Conservation (phyloP, 2,888 invertebrate species). For the Malachius bipustulatus region DNA sequence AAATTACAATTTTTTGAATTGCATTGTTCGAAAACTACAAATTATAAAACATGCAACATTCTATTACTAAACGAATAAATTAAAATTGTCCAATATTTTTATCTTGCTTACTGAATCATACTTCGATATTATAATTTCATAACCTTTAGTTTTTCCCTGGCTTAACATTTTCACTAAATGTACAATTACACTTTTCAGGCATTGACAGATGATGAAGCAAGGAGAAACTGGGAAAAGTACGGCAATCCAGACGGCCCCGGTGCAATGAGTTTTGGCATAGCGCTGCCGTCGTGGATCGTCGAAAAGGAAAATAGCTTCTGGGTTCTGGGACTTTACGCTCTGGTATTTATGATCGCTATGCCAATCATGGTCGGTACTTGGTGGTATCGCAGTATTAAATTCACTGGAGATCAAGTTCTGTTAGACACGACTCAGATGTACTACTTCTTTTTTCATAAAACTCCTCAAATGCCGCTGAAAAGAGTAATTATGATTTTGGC, state of each 20-base stretch:
- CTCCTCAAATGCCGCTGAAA: slow-evolving; percentile 89
- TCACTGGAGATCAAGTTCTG: slow-evolving; percentile 92
- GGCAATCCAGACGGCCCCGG: slow-evolving; percentile 99
- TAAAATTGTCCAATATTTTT: too few species aligned
- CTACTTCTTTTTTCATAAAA: slow-evolving; percentile 91
- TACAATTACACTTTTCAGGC: too few species aligned
- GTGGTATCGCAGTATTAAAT: slow-evolving; percentile 98
- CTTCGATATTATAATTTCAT: too few species aligned
- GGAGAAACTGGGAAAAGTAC: slow-evolving; percentile 97
- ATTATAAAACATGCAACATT: too few species aligned
- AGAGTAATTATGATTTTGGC: slow-evolving; percentile 93
- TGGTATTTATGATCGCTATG: slow-evolving; percentile 96
- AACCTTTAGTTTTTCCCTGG: too few species aligned
- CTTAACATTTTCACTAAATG: too few species aligned
- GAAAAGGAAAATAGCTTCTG: slow-evolving; percentile 98
- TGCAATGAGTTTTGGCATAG: slow-evolving; percentile 98
- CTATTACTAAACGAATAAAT: too few species aligned
- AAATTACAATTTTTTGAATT: too few species aligned
- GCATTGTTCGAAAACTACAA: too few species aligned
- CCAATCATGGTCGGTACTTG: slow-evolving; percentile 88
- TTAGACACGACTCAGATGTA: slow-evolving; percentile 96
- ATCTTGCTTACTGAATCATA: too few species aligned
- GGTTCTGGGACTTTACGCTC: slow-evolving; percentile 88
- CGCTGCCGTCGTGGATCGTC: slow-evolving; percentile 98
- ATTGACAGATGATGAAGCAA: slow-evolving; percentile 92